Base-by-base conservation (phyloP, 1,140 invertebrate genomes). In the Oryzaephilus surinamensis region DNA sequence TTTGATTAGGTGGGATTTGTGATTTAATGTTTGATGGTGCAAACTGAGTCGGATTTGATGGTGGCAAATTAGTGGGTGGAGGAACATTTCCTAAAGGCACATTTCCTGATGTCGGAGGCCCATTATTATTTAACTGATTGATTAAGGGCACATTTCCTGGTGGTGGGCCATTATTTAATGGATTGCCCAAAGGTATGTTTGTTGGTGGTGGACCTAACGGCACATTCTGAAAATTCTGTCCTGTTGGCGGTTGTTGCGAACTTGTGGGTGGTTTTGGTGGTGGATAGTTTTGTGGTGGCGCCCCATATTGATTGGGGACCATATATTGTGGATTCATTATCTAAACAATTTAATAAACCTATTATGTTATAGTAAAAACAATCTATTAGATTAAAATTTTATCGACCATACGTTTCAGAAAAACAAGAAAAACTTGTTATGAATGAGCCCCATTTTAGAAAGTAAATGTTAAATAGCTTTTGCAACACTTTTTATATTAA, bases 321-420 rank as follows among this genome's bases (percentile, higher is more conserved):
- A 38, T n/a, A n/a, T 54, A 60, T 32, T 58, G 54, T 17, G 57
- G 51, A 50, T 62, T 59, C 60, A 62, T 62, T 32, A 21, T 46
- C 23, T 38, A 35, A 35, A 8, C 16, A 42, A 41, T 43, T 41
- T 36, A 26, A 36, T 8, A 34, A 42, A 41, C 12, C 32, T 23
- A 31, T 13, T 37, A n/a, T n/a, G n/a, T n/a, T n/a, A n/a, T n/a
- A n/a, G n/a, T n/a, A n/a, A n/a, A n/a, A n/a, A n/a, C n/a, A n/a
- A n/a, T n/a, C n/a, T n/a, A n/a, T n/a, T n/a, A n/a, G n/a, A n/a
- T n/a, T n/a, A n/a, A n/a, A n/a, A n/a, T n/a, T n/a, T n/a, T n/a
- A n/a, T n/a, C n/a, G n/a, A n/a, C n/a, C n/a, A n/a, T n/a, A n/a
- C n/a, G n/a, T n/a, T n/a, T n/a, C n/a, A n/a, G n/a, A n/a, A n/a